Conservation (phyloP, 2,797 vertebrate species). For the Odontamblyopus rebecca region DNA sequence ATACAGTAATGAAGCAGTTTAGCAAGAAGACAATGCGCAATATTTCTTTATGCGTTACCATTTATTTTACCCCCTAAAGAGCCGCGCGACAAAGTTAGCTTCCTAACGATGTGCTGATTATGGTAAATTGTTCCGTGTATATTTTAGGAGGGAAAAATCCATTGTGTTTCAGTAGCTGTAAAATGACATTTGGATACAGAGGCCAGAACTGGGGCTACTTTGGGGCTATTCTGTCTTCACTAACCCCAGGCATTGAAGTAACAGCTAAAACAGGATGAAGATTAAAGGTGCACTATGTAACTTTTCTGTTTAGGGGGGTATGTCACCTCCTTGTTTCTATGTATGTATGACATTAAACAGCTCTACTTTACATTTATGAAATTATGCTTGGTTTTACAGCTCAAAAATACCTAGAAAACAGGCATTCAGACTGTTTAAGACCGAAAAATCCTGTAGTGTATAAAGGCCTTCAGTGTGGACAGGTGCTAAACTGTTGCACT, state of each 20-base stretch:
- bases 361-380: too few species aligned
- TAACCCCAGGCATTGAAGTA: not conserved
- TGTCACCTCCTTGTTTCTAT: too few species aligned
- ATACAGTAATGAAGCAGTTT: slow-evolving; percentile 11
- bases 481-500: too few species aligned
- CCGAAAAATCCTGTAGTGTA: too few species aligned
- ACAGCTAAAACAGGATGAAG: not conserved
- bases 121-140: slow-evolving; percentile 2
- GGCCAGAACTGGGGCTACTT: not conserved
- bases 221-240: not conserved
- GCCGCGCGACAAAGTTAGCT: not conserved
- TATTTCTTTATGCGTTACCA: slow-evolving; percentile 11
- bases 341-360: too few species aligned
- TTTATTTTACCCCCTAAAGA: slow-evolving; percentile 16
- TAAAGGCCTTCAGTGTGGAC: too few species aligned
- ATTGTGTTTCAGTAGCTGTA: not conserved
- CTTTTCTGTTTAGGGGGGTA: too few species aligned
- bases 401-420: too few species aligned
- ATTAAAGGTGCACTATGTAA: too few species aligned
- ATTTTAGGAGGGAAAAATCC: slow-evolving; percentile 2
- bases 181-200: not conserved
- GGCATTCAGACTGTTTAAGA: too few species aligned
- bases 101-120: slow-evolving; percentile 8
- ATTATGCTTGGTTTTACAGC: too few species aligned
- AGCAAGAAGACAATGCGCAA: not conserved